These are phyloP conservation scores for Muntiacus reevesi DNA, from an alignment of 2,113 vertebrate genomes.

Conservation along the genomic window DNA sequence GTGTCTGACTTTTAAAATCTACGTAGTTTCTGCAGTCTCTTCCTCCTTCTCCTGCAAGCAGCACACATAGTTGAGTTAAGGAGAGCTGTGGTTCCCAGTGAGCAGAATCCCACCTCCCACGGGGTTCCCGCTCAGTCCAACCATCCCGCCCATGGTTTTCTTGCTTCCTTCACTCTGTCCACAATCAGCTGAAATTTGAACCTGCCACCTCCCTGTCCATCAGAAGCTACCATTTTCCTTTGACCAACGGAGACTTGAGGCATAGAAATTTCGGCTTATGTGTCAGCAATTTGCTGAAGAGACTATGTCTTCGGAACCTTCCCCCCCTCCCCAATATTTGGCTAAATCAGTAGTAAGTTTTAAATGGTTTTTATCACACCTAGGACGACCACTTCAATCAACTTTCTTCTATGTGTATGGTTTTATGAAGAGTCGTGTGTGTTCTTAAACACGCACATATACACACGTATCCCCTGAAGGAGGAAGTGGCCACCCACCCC, in stretches of 20 bases:
- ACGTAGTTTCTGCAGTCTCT: not conserved
- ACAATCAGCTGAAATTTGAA: not conserved
- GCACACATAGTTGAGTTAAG: not conserved
- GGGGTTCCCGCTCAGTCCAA: fast-evolving
- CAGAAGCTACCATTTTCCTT: not conserved
- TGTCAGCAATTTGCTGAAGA: not conserved
- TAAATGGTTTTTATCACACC: not conserved
- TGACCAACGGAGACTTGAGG: not conserved
- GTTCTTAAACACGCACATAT: not conserved
- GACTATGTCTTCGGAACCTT: not conserved
- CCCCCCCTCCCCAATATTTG: not conserved
- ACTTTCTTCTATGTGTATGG: not conserved
- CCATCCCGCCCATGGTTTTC: no score
- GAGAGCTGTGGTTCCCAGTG: not conserved
- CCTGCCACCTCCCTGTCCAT: no score
- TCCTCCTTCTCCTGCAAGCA: not conserved
- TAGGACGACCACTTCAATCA: not conserved
- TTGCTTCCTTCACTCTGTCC: not conserved
- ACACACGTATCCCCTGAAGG: not conserved
- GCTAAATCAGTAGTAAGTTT: not conserved
- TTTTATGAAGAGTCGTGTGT: not conserved
- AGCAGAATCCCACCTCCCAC: not conserved
- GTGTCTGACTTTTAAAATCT: not conserved
- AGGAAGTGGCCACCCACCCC: not conserved
- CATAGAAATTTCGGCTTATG: not conserved